Percentiles rank a stretch among this genome's conserved stretches.
These are phyloP conservation scores for Chrysolina haemoptera DNA, from an alignment of 2,888 invertebrate species.

Conservation along the genomic window DNA sequence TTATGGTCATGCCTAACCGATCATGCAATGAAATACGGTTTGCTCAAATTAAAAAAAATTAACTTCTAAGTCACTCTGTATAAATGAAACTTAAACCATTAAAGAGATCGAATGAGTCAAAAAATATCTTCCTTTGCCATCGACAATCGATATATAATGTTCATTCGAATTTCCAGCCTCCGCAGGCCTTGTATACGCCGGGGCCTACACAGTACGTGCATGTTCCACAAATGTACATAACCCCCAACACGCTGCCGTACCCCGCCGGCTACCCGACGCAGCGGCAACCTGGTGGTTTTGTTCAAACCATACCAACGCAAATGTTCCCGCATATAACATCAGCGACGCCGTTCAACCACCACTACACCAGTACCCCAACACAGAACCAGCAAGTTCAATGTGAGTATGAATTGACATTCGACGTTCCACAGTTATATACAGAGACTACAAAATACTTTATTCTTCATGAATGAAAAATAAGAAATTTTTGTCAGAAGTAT, in stretches of 20 bases:
- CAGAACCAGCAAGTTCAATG: neutral
- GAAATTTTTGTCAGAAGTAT: too few relatives aligned
- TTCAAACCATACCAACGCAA: neutral
- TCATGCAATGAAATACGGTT: too few relatives aligned
- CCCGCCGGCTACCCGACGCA: conserved; percentile 22
- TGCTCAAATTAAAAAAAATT: too few relatives aligned
- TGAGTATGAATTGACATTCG: neutral
- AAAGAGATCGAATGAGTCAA: too few relatives aligned
- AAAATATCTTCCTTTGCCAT: too few relatives aligned
- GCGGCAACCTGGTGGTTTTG: neutral
- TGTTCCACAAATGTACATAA: conserved; percentile 47
- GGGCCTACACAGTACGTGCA: conserved; percentile 51
- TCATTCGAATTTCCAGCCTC: conserved; percentile 44
- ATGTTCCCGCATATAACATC: conserved; percentile 14
- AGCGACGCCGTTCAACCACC: neutral
- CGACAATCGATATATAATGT: too few relatives aligned
- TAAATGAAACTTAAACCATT: too few relatives aligned
- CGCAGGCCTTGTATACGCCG: conserved; percentile 44
- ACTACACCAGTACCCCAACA: conserved; percentile 1
- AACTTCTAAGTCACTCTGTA: too few relatives aligned
- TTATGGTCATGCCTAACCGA: too few relatives aligned
- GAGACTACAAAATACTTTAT: too few relatives aligned
- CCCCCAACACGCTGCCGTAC: conserved; percentile 50
- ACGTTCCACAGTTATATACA: too few relatives aligned
- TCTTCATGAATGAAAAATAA: too few relatives aligned